Evolutionary conservation across 1,140 invertebrate genomes (phyloP).

Genomic region (Trichonephila clavata): DNA sequence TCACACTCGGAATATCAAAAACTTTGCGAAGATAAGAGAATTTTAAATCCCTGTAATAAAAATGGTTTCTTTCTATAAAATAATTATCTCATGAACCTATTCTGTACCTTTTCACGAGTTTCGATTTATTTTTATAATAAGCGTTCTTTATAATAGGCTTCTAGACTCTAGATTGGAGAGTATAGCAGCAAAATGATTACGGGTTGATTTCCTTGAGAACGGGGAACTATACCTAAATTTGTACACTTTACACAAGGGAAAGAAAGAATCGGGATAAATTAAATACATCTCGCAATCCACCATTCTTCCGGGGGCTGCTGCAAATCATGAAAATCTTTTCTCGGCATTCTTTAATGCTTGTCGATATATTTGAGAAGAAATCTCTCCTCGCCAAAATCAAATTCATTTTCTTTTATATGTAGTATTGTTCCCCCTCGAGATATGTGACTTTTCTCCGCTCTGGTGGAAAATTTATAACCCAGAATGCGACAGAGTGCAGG

Average conservation of each 20-base stretch:
- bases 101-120: no score
- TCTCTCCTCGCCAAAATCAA: slow-evolving; percentile 55
- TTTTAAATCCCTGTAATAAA: no score
- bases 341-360: slow-evolving; percentile 70
- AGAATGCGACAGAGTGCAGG: not conserved
- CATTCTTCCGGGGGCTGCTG: not conserved
- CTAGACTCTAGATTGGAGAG: no score
- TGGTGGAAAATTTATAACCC: slow-evolving; percentile 48
- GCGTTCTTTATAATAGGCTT: no score
- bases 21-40: no score
- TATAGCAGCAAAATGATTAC: no score
- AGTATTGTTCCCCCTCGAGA: slow-evolving; percentile 54
- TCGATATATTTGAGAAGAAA: slow-evolving; percentile 72
- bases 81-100: no score
- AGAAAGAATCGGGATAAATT: slow-evolving; percentile 57
- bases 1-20: no score
- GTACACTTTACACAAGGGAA: not conserved
- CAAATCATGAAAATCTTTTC: slow-evolving; percentile 39
- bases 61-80: no score
- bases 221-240: not conserved
- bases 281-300: slow-evolving; percentile 46
- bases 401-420: slow-evolving; percentile 76
- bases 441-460: slow-evolving; percentile 12
- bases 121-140: no score
- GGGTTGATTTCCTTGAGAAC: not conserved